A percentile compares a stretch with the other conserved stretches of the same genome.
Evolutionary conservation across 2,888 invertebrate genomes (phyloP).

Genomic region (Drosophila kanekoi): DNA sequence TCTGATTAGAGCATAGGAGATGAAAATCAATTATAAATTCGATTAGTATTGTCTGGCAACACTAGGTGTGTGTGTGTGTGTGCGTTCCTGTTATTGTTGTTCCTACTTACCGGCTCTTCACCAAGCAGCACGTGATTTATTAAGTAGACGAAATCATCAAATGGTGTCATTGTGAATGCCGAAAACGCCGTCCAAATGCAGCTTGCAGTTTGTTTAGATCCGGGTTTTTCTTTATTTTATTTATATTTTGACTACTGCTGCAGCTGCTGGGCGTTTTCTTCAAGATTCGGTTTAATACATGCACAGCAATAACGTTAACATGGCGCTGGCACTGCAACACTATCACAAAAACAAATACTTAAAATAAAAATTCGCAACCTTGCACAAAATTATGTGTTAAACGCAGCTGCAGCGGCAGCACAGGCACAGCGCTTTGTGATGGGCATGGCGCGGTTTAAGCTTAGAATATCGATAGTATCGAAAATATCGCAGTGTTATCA

Average conservation of each 20-base stretch:
- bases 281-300: slow-evolving; percentile 1
- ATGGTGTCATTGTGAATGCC: slow-evolving; percentile 86
- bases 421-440: slow-evolving; percentile 39
- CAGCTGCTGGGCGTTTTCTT: slow-evolving; percentile 12
- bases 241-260: neutral
- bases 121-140: slow-evolving; percentile 87
- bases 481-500: neutral
- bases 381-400: slow-evolving; percentile 22
- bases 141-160: slow-evolving; percentile 87
- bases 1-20: slow-evolving; percentile 82
- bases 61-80: neutral
- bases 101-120: slow-evolving; percentile 87
- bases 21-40: slow-evolving; percentile 23
- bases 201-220: slow-evolving; percentile 27
- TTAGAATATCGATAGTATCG: slow-evolving; percentile 27
- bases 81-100: neutral
- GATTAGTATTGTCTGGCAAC: slow-evolving; percentile 15
- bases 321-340: slow-evolving; percentile 23
- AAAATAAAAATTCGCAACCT: slow-evolving; percentile 30
- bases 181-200: slow-evolving; percentile 30
- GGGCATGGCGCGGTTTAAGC: slow-evolving; percentile 31
- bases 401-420: slow-evolving; percentile 43
- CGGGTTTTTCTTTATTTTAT: slow-evolving; percentile 2
- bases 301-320: slow-evolving; percentile 25
- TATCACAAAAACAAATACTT: slow-evolving; percentile 41